Percentiles rank a stretch among this genome's conserved stretches.
Conservation (phyloP, 2,113 vertebrate genomes). For the Larimichthys crocea region DNA sequence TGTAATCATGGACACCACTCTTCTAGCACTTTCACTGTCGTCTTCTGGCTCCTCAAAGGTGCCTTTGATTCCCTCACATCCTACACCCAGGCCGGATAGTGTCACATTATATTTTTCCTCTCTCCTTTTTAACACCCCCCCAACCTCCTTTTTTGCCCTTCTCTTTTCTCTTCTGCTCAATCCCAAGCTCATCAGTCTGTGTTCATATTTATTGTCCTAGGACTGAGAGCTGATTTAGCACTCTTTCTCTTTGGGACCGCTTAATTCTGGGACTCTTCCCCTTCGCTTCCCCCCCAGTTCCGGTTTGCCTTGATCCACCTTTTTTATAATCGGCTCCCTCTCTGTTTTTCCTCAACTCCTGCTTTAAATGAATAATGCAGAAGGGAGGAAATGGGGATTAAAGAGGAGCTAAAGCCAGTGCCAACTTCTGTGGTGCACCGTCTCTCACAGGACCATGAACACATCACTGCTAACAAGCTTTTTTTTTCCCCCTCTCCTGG, state of each 20-base stretch:
- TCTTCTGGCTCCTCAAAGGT: constrained; percentile 81
- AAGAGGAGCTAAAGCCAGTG: constrained; percentile 73
- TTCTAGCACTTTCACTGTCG: constrained; percentile 76
- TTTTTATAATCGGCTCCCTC: constrained; percentile 58
- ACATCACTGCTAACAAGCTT: constrained; percentile 72
- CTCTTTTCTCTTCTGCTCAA: constrained; percentile 31
- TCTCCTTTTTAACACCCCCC: constrained; percentile 24
- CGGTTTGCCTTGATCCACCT: constrained; percentile 69
- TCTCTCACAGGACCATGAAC: constrained; percentile 66
- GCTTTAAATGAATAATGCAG: constrained; percentile 80
- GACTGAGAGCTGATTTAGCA: constrained; percentile 62
- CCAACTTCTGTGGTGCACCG: constrained; percentile 56
- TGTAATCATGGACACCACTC: constrained; percentile 86
- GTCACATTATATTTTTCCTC: constrained; percentile 70
- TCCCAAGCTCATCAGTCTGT: constrained; percentile 56
- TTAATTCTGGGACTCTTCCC: constrained; percentile 55
- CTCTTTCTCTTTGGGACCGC: constrained; percentile 44
- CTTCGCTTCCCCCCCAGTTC: constrained; percentile 19
- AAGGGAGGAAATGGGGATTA: constrained; percentile 74
- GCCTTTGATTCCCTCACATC: constrained; percentile 83
- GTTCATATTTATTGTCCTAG: constrained; percentile 59
- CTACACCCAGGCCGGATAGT: constrained; percentile 69
- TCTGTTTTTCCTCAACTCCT: constrained; percentile 64
- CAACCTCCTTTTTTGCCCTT: constrained; percentile 31
- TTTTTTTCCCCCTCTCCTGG: constrained; percentile 29